phyloP scores from a whole-genome alignment of 2,888 invertebrate species.

The Diloba caeruleocephala region DNA sequence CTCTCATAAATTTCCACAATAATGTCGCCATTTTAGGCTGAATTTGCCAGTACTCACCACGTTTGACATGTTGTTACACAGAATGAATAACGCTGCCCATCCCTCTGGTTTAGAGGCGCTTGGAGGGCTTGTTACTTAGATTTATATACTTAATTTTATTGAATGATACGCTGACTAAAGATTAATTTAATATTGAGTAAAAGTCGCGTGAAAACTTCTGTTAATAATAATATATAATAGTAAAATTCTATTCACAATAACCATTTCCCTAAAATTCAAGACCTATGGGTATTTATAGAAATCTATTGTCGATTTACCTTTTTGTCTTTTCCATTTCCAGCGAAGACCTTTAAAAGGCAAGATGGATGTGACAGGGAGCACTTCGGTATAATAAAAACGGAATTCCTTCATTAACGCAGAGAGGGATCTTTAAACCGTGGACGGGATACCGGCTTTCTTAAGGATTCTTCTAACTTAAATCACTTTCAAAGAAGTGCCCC shows the following conservation, averaged over 20 bases:
- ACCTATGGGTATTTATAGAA: constrained; percentile 36
- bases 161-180: too few relatives aligned
- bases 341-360: constrained; percentile 58
- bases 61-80: too few relatives aligned
- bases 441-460: constrained; percentile 56
- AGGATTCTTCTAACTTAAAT: constrained; percentile 64
- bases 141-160: too few relatives aligned
- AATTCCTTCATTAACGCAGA: constrained; percentile 76
- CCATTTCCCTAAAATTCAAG: constrained; percentile 1
- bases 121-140: too few relatives aligned
- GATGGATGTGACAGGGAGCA: constrained; percentile 71
- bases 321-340: constrained; percentile 53
- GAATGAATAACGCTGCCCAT: too few relatives aligned
- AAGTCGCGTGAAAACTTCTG: not conserved
- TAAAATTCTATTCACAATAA: not conserved
- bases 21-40: too few relatives aligned
- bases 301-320: constrained; percentile 51
- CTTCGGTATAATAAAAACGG: constrained; percentile 74
- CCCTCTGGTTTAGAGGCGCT: too few relatives aligned
- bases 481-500: constrained; percentile 60
- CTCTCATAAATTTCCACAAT: too few relatives aligned
- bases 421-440: constrained; percentile 50
- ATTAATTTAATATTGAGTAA: too few relatives aligned
- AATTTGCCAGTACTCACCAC: too few relatives aligned
- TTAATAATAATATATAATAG: too few relatives aligned